These are phyloP conservation scores for Rhyacophila evoluta DNA, from an alignment of 2,888 invertebrate species.

Conservation along the genomic window DNA sequence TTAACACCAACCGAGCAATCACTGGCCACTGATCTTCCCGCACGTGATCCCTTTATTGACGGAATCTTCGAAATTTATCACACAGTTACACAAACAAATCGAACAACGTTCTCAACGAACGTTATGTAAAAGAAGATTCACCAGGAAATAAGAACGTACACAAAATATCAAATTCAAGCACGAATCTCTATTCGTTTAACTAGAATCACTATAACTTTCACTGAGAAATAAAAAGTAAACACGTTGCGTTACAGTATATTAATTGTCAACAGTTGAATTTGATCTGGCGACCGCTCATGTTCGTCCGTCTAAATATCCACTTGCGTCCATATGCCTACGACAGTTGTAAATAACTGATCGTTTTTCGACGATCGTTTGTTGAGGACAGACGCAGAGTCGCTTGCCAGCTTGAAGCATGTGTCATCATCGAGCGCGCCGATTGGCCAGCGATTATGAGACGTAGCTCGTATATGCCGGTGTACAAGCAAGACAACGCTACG, in stretches of 20 bases:
- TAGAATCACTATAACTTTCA: slow-evolving; percentile 39
- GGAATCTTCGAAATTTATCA: slow-evolving; percentile 53
- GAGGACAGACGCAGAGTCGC: slow-evolving; percentile 50
- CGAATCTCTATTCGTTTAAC: neutral
- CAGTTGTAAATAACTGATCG: slow-evolving; percentile 45
- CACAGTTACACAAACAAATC: slow-evolving; percentile 39
- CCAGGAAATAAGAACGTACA: slow-evolving; percentile 13
- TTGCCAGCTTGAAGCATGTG: slow-evolving; percentile 55
- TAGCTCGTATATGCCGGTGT: slow-evolving; percentile 31
- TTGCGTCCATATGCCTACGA: slow-evolving; percentile 33
- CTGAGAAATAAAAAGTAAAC: slow-evolving; percentile 34
- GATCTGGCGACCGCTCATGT: slow-evolving; percentile 32
- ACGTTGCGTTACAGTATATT: slow-evolving; percentile 27
- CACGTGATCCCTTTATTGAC: slow-evolving; percentile 53
- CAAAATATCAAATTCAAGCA: slow-evolving; percentile 28
- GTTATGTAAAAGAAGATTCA: slow-evolving; percentile 31
- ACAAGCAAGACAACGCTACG: slow-evolving; percentile 33
- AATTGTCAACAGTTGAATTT: slow-evolving; percentile 37
- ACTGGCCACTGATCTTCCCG: slow-evolving; percentile 48
- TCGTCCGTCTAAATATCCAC: slow-evolving; percentile 15
- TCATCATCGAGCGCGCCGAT: slow-evolving; percentile 45
- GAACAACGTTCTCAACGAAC: slow-evolving; percentile 32
- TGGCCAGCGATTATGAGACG: slow-evolving; percentile 34
- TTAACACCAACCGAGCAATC: slow-evolving; percentile 57
- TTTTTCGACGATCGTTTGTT: slow-evolving; percentile 23